Percentiles rank a stretch among this genome's conserved stretches.
Evolutionary conservation across 1,140 invertebrate species (phyloP).

Genomic region (Achatina immaculata): DNA sequence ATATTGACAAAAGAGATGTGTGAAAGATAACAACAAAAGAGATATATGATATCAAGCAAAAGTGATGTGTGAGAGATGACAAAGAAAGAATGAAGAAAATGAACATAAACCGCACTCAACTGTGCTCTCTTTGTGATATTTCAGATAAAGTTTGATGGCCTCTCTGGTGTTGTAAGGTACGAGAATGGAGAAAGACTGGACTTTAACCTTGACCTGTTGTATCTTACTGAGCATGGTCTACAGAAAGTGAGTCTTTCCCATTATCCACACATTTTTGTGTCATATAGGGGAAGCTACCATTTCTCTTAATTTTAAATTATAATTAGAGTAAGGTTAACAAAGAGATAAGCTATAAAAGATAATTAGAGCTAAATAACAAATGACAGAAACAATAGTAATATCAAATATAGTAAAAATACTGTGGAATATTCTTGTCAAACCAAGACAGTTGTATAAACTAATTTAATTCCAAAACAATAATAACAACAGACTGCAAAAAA

Average conservation of each 20-base stretch:
- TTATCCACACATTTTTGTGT: neutral
- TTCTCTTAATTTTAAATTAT: too few relatives aligned
- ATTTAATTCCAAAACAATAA: too few relatives aligned
- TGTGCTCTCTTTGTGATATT: neutral
- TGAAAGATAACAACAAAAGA: too few relatives aligned
- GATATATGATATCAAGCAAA: too few relatives aligned
- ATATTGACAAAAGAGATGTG: neutral
- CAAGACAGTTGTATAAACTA: too few relatives aligned
- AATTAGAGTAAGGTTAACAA: too few relatives aligned
- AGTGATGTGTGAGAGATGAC: neutral
- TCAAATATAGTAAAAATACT: too few relatives aligned
- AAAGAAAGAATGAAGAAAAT: neutral
- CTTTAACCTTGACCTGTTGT: conserved; percentile 92
- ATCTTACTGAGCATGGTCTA: conserved; percentile 87
- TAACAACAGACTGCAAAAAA: too few relatives aligned
- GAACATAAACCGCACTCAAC: neutral
- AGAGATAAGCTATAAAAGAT: neutral
- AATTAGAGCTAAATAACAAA: too few relatives aligned
- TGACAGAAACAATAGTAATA: too few relatives aligned
- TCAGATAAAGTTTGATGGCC: conserved; percentile 84
- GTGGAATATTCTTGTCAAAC: too few relatives aligned
- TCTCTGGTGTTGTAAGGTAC: conserved; percentile 59
- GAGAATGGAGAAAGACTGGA: conserved; percentile 84
- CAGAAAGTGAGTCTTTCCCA: conserved; percentile 77
- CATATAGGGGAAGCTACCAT: too few relatives aligned